Base-by-base conservation (phyloP, 2,113 vertebrate species). In the Entomyzon cyanotis region DNA sequence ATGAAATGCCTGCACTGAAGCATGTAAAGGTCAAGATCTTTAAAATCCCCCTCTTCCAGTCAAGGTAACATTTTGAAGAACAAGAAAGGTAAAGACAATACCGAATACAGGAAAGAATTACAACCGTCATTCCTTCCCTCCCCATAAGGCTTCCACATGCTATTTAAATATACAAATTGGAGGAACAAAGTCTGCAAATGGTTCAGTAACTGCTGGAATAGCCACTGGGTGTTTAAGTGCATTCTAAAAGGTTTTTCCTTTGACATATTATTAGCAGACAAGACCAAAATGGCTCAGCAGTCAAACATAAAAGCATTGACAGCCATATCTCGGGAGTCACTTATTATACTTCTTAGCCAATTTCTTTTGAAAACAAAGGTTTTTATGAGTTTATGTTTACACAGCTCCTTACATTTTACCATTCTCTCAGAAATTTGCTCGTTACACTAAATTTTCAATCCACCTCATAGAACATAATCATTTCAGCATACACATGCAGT, bases 1-100 rank as follows among this genome's bases (percentile, higher is more conserved):
- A 41, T 15, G 58, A 96, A 87, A 86, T 62, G 67, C 53, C 55
- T 65, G n/a, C 55, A 77, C 49, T 42, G 46, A 83, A 25, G 46
- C 79, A 88, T 16, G 28, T 35, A 90, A 95, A 96, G 90, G 90
- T 90, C 92, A 83, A 69, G 78, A 69, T 35, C 67, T 88, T 92
- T 77, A 85, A 77, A 86, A 85, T 60, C 14, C 31, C 16, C 60
- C 82, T 60, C 63, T 83, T 24, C 25, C 3, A 6, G 55, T 49
- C 83, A 73, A 76, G 37, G 49, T 39, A 90, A 85, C 17, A 52
- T 71, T 78, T 53, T 46, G n/a, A 79, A 83, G 56, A 68, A 90
- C 15, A 15, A 69, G 49, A 87, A 87, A 47, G 52, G 20, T 77
- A 81, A 69, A 85, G 79, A 76, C 37, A 73, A 39, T 17, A 23